Conservation (phyloP, 2,888 invertebrate genomes). For the Brassicogethes aeneus region DNA sequence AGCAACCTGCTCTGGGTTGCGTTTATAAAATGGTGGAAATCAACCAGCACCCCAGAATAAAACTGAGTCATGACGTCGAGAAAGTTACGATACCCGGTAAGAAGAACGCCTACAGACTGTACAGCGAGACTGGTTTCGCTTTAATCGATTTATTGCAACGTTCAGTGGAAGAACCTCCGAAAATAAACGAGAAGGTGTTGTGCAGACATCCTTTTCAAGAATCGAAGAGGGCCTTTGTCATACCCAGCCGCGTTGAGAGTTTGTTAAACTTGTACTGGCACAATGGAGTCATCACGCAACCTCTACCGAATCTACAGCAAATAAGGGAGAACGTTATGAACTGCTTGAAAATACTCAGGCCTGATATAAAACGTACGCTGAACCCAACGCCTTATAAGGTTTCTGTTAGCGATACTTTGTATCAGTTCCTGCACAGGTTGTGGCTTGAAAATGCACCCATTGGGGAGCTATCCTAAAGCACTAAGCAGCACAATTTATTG, state of each 20-base stretch:
- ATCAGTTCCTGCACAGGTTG: constrained; percentile 88
- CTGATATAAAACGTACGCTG: constrained; percentile 88
- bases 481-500: no score
- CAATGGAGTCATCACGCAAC: constrained; percentile 61
- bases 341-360: constrained; percentile 72
- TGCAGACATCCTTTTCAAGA: constrained; percentile 97
- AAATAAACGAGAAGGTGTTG: constrained; percentile 71
- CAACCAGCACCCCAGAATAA: constrained; percentile 82
- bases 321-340: constrained; percentile 69
- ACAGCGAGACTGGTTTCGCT: constrained; percentile 72
- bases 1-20: constrained; percentile 94
- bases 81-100: constrained; percentile 96
- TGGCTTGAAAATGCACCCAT: constrained; percentile 98
- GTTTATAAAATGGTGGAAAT: constrained; percentile 96
- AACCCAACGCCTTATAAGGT: constrained; percentile 99
- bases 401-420: constrained; percentile 85
- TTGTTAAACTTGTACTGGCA: constrained; percentile 81
- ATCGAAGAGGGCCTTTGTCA: constrained; percentile 90
- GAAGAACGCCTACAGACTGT: constrained; percentile 70
- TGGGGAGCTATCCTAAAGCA: no score
- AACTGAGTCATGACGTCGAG: constrained; percentile 92
- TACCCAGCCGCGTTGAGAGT: constrained; percentile 77
- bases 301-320: constrained; percentile 62
- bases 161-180: constrained; percentile 67
- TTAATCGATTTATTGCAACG: constrained; percentile 84